Evolutionary conservation across 2,888 invertebrate species (phyloP), one percentile per base, ranked within the genome.

Genomic region (Sthenelais limicola): DNA sequence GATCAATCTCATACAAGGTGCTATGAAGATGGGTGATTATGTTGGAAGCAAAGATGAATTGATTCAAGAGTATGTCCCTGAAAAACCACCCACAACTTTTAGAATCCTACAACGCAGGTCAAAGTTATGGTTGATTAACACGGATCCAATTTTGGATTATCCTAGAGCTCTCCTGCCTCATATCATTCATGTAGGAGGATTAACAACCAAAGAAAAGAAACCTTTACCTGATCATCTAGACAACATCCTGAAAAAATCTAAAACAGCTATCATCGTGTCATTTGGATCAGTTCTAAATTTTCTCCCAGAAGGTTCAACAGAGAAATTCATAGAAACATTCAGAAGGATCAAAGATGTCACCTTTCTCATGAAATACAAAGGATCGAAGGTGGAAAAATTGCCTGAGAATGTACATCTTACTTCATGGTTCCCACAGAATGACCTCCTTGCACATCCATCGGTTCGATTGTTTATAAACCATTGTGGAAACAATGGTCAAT

Each of bases 381-480:
- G n/a, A n/a, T n/a, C n/a, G n/a, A n/a, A n/a, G n/a, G n/a, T n/a
- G n/a, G n/a, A n/a, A n/a, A n/a, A n/a, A n/a, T n/a, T n/a, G n/a
- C n/a, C n/a, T n/a, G n/a, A n/a, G n/a, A n/a, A n/a, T n/a, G 52
- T 73, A 1, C 35, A 15, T 30, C 9, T 52, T 5, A 38, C 32
- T 28, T 21, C 47, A 30, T 73, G 73, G 73, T 15, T 73, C 7
- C 71, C 73, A 30, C 72, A 74, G 72, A 72, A 18, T 18, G 51
- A 4, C 4, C 51, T 51, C 26, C 51, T 51, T 51, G 51, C 51
- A 4, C 80, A 82, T 68, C 54, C 38, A 9, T 80, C 79, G 32
- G 72, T 74, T 3, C 78, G 76, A 73, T 68, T 80, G n/a, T 80
- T 82, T 66, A 75, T 82, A 12, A 77, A 79, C 12, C 82, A 82